These are phyloP conservation scores for Oenanthe melanoleuca DNA, from an alignment of 2,113 vertebrate species.

Conservation along the genomic window DNA sequence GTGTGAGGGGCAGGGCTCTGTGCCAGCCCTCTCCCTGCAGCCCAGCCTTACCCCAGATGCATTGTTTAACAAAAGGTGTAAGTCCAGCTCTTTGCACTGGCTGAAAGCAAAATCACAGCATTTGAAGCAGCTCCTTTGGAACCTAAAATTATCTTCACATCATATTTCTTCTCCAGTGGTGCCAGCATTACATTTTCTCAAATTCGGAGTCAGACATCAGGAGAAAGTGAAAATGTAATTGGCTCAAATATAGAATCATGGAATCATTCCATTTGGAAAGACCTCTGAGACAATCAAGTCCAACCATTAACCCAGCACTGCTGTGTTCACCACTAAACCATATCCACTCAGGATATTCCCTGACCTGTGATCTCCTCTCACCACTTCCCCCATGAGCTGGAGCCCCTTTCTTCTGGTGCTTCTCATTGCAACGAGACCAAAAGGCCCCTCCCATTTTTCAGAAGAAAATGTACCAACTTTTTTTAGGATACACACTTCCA, in stretches of 20 bases:
- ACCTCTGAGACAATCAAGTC: not conserved
- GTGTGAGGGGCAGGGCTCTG: not conserved
- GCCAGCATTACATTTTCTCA: not conserved
- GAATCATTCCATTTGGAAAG: not conserved
- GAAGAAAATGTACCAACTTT: not conserved
- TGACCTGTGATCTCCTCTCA: not conserved
- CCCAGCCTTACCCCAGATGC: not conserved
- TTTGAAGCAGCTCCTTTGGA: not conserved
- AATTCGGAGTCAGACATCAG: not conserved
- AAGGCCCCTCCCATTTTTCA: too few species aligned
- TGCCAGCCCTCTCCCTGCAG: not conserved
- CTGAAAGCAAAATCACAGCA: slow-evolving; percentile 34
- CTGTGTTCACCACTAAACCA: not conserved
- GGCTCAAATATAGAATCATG: not conserved
- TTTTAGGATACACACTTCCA: not conserved
- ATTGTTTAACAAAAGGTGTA: slow-evolving; percentile 32
- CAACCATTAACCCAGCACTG: not conserved
- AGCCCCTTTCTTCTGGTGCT: not conserved
- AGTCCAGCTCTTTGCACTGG: not conserved
- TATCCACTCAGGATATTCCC: not conserved
- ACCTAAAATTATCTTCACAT: slow-evolving; percentile 25
- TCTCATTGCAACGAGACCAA: fast-evolving
- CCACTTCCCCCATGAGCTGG: fast-evolving
- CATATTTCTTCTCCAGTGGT: not conserved
- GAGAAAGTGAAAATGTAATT: slow-evolving; percentile 1